phyloP scores from a whole-genome alignment of 2,797 vertebrate species.

The Hylomyscus alleni region DNA sequence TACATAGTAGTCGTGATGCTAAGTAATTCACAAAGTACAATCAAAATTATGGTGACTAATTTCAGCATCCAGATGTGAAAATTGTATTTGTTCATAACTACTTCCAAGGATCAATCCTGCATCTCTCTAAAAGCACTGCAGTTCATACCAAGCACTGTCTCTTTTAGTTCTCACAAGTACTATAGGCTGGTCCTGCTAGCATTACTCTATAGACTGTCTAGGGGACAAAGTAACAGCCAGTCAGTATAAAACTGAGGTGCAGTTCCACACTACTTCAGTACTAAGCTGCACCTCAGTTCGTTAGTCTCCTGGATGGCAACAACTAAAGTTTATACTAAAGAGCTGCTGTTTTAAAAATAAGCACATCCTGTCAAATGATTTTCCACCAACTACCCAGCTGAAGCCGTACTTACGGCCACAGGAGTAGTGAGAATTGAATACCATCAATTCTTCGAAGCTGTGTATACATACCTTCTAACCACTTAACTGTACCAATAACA shows the following conservation, averaged over 20 bases:
- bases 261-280: conserved; percentile 13
- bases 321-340: conserved; percentile 59
- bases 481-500: conserved; percentile 63
- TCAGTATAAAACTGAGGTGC: background rate
- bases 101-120: background rate
- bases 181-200: background rate
- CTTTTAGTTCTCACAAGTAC: conserved; percentile 1
- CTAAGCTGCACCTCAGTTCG: conserved; percentile 19
- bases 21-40: conserved; percentile 52
- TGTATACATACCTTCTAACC: conserved; percentile 34
- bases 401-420: conserved; percentile 26
- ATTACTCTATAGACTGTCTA: conserved; percentile 25
- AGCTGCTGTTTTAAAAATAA: conserved; percentile 54
- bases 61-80: conserved; percentile 53
- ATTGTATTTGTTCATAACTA: conserved; percentile 23
- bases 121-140: background rate
- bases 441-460: conserved; percentile 42
- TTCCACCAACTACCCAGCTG: conserved; percentile 56
- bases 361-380: conserved; percentile 57
- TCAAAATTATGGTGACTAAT: conserved; percentile 29
- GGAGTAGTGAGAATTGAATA: background rate
- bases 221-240: background rate
- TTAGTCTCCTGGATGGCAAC: background rate
- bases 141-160: background rate
- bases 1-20: background rate